Conservation (phyloP, 2,113 vertebrate species). For the Hipposideros armiger region DNA sequence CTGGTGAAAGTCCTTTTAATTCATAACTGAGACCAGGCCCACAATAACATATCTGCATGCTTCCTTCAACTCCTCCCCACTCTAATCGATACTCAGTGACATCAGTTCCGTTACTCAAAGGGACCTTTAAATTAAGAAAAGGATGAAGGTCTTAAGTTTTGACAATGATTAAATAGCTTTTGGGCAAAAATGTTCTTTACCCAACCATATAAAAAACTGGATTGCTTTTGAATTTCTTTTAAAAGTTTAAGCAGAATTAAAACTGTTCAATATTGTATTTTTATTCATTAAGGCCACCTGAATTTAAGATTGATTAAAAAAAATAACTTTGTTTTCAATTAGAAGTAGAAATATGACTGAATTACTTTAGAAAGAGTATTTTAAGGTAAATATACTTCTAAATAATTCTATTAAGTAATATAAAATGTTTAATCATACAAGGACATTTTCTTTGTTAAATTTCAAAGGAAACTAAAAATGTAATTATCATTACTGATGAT, state of each 20-base stretch:
- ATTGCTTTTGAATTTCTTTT: constrained; percentile 61
- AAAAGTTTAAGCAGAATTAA: constrained; percentile 65
- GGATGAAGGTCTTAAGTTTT: constrained; percentile 56
- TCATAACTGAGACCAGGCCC: constrained; percentile 93
- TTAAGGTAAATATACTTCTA: constrained; percentile 52
- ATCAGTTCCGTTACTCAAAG: constrained; percentile 93
- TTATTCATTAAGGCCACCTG: constrained; percentile 62
- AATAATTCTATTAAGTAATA: constrained; percentile 67
- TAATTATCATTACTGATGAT: constrained; percentile 60
- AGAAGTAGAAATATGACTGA: constrained; percentile 38
- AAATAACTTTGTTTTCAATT: constrained; percentile 33
- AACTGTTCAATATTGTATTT: constrained; percentile 16
- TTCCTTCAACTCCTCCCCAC: constrained; percentile 96
- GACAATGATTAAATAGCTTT: neutral
- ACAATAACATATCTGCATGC: constrained; percentile 95
- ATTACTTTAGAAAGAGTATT: constrained; percentile 53
- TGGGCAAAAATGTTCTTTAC: neutral
- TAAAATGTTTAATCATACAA: constrained; percentile 52
- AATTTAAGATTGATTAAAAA: constrained; percentile 52
- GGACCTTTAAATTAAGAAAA: constrained; percentile 87
- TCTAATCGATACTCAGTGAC: constrained; percentile 95
- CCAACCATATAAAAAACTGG: constrained; percentile 26
- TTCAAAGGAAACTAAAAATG: constrained; percentile 68
- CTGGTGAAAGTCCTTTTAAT: constrained; percentile 95
- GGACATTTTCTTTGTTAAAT: constrained; percentile 65